Percentiles rank a stretch among this genome's conserved stretches.
These are phyloP conservation scores for Nicator chloris DNA, from an alignment of 2,113 vertebrate genomes.

Conservation along the genomic window DNA sequence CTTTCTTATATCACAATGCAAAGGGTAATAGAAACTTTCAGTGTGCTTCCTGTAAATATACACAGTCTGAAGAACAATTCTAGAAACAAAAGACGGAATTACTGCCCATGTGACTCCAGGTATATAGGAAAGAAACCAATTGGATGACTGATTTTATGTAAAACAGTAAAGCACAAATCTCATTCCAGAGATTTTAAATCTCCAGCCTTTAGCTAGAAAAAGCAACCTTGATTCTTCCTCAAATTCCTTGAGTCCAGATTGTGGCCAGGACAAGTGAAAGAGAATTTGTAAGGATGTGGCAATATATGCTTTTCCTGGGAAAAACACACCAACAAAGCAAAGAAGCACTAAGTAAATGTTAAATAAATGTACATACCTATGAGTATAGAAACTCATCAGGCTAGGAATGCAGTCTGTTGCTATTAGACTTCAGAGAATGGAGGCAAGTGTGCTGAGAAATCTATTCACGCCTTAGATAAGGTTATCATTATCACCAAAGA, in stretches of 20 bases:
- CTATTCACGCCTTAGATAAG: not conserved
- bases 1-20: not conserved
- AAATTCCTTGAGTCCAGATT: not conserved
- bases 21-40: not conserved
- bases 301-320: constrained; percentile 25
- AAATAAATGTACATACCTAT: constrained; percentile 37
- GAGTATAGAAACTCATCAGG: not conserved
- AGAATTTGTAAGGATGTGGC: not conserved
- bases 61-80: not conserved
- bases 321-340: not conserved
- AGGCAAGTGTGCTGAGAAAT: not conserved
- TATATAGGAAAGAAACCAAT: not conserved
- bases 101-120: not conserved
- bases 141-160: not conserved
- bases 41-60: not conserved
- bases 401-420: not conserved
- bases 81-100: not conserved
- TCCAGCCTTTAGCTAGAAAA: not conserved
- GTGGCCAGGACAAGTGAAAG: not conserved
- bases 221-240: not conserved
- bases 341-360: constrained; percentile 45
- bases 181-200: not conserved
- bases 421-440: not conserved
- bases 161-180: not conserved
- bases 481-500: not conserved